These are phyloP conservation scores for Julus scandinavius DNA, from an alignment of 2,888 invertebrate genomes.

Conservation along the genomic window DNA sequence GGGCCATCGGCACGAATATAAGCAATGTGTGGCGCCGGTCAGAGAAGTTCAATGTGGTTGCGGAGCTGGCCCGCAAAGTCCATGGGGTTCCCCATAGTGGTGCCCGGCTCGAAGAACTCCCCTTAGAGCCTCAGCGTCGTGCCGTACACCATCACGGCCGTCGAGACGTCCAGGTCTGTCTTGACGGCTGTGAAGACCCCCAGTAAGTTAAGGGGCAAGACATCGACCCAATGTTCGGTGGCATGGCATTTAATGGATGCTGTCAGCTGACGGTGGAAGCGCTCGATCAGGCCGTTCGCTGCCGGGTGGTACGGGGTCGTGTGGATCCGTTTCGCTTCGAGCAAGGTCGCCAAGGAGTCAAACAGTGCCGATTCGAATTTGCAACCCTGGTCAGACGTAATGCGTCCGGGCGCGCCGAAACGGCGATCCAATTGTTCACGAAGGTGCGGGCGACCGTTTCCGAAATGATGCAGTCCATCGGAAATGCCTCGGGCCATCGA, in stretches of 20 bases:
- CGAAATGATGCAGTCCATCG: neutral
- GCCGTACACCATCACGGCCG: neutral
- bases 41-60: neutral
- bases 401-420: neutral
- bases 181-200: neutral
- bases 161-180: neutral
- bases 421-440: neutral
- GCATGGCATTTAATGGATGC: neutral
- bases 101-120: no score
- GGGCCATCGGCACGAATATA: neutral
- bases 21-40: neutral
- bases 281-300: no score
- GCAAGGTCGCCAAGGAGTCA: no score
- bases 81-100: no score
- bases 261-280: neutral
- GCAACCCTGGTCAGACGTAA: neutral
- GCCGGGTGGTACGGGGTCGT: no score
- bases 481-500: constrained; percentile 55
- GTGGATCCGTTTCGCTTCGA: no score
- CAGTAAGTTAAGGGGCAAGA: neutral
- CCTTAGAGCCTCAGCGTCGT: neutral
- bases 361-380: neutral
- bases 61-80: no score
- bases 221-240: neutral
- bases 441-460: neutral